Percentiles rank a stretch among this genome's conserved stretches.
These are phyloP conservation scores for Geotrypetes seraphini DNA, from an alignment of 2,797 vertebrate species.

Conservation along the genomic window DNA sequence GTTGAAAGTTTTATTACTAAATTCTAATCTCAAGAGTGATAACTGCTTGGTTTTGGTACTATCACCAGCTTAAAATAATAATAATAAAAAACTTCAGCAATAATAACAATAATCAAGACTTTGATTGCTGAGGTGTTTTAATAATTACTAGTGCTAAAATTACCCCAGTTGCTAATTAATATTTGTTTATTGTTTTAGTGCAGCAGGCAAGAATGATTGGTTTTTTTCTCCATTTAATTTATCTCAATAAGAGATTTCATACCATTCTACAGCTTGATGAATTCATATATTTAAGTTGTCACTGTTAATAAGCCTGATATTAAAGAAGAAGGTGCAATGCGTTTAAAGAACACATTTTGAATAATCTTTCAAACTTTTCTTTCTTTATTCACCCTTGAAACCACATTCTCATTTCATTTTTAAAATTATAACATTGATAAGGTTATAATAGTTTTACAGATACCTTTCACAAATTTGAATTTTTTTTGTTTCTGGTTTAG, in stretches of 20 bases:
- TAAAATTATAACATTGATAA: slow-evolving; percentile 19
- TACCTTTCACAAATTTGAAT: no score
- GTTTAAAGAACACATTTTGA: slow-evolving; percentile 20
- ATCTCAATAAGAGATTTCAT: slow-evolving; percentile 54
- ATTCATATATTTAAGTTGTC: slow-evolving; percentile 63
- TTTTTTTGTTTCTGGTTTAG: no score
- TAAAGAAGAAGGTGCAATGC: slow-evolving; percentile 39
- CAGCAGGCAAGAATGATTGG: slow-evolving; percentile 45
- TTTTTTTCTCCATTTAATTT: slow-evolving; percentile 54
- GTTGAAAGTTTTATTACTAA: rapidly evolving
- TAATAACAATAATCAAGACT: background rate
- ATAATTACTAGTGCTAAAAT: slow-evolving; percentile 16
- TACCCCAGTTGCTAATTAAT: slow-evolving; percentile 38
- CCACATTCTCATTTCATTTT: slow-evolving; percentile 19
- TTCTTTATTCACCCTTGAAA: slow-evolving; percentile 27
- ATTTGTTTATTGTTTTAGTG: slow-evolving; percentile 38
- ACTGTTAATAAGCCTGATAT: slow-evolving; percentile 56
- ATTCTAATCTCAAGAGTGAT: background rate
- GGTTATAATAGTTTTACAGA: no score
- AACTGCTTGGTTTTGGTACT: background rate
- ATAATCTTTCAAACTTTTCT: slow-evolving; percentile 23
- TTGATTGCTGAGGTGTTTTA: background rate
- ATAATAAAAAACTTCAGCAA: background rate
- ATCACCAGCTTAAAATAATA: background rate
- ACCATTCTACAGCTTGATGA: slow-evolving; percentile 57